Conservation (phyloP, 2,113 vertebrate genomes). For the Tor tambroides region DNA sequence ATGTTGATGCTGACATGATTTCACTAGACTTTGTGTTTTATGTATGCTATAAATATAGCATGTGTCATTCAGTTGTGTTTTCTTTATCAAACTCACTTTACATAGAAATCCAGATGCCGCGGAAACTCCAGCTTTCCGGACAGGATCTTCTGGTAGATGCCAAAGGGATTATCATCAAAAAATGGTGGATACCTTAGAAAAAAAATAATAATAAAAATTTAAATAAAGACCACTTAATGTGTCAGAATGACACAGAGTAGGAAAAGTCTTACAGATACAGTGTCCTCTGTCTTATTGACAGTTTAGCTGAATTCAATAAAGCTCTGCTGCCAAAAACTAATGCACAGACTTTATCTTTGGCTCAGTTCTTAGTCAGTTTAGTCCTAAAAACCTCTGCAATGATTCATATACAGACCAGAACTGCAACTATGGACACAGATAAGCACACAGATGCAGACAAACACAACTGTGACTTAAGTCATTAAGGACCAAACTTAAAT, state of each 20-base stretch:
- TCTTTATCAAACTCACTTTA: constrained; percentile 82
- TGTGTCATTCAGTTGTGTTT: neutral
- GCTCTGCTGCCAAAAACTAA: neutral
- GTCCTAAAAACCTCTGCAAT: constrained; percentile 25
- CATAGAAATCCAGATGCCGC: constrained; percentile 92
- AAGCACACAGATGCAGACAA: too few species aligned
- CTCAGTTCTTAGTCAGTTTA: constrained; percentile 4
- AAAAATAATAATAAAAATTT: neutral
- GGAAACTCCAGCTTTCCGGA: constrained; percentile 96
- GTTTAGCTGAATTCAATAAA: neutral
- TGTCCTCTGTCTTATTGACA: neutral
- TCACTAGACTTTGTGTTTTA: neutral
- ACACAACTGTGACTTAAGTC: too few species aligned
- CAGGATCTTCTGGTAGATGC: constrained; percentile 98
- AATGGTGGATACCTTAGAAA: constrained; percentile 88
- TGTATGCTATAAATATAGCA: constrained; percentile 10
- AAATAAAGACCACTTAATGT: neutral
- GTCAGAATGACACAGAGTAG: constrained; percentile 14
- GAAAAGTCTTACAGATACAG: neutral
- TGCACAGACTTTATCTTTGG: constrained; percentile 3
- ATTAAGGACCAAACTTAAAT: too few species aligned
- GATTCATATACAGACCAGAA: constrained; percentile 24
- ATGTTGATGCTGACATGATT: neutral
- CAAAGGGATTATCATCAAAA: constrained; percentile 97
- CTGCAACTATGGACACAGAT: too few species aligned